A percentile compares a stretch with the other conserved stretches of the same genome.
These are phyloP conservation scores for Rhegmatorhina hoffmannsi DNA, from an alignment of 2,113 vertebrate genomes.

Conservation along the genomic window DNA sequence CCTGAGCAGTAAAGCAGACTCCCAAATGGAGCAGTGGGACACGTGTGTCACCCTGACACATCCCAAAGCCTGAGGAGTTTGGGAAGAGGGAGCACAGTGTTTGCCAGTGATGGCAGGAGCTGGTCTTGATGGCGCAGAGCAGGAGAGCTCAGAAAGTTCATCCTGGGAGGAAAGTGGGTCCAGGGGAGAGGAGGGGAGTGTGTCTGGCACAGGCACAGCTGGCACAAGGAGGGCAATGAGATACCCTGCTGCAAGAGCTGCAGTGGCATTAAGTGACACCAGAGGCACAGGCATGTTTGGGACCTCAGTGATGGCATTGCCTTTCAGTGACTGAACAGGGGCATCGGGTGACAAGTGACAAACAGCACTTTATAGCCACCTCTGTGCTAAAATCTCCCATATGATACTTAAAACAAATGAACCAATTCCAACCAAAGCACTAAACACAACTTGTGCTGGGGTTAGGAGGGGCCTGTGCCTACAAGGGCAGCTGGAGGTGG, in stretches of 20 bases:
- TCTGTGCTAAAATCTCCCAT: background rate
- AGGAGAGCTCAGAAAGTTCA: background rate
- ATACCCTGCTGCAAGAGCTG: background rate
- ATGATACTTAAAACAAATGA: background rate
- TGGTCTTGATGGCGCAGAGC: rapidly evolving
- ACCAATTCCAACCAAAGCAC: background rate
- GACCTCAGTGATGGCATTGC: background rate
- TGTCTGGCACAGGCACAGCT: background rate
- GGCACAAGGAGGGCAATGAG: background rate
- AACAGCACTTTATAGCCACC: background rate
- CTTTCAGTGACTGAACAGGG: background rate
- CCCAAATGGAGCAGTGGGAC: background rate
- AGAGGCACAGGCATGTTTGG: background rate
- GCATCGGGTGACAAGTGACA: background rate
- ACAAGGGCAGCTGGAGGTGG: background rate
- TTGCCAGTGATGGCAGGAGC: background rate
- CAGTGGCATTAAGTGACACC: background rate
- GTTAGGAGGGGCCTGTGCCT: background rate
- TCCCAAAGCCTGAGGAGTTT: rapidly evolving
- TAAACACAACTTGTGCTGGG: rapidly evolving
- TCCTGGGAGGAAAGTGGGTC: background rate
- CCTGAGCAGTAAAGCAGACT: background rate
- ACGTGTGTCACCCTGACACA: rapidly evolving
- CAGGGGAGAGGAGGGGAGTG: background rate
- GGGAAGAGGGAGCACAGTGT: rapidly evolving